Base-by-base conservation (phyloP, 1,140 invertebrate genomes). In the Nixonia krombeini region DNA sequence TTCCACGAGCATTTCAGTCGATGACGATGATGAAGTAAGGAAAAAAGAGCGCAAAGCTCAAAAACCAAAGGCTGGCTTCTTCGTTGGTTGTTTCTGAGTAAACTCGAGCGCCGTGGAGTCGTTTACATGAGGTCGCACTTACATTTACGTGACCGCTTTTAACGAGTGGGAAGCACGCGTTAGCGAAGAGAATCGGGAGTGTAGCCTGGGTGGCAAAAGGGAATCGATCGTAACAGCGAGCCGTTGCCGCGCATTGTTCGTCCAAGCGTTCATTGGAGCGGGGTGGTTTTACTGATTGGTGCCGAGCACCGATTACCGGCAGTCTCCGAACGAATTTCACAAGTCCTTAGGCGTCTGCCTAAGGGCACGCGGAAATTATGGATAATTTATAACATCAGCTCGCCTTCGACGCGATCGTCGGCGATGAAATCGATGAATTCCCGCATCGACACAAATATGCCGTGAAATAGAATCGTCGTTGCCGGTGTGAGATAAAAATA, bases 201-300 rank as follows among this genome's bases (percentile, higher is more conserved):
- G 49, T 40, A 31, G 41, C 50, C 37, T 23, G 42, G 63, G 47
- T 45, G 59, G 59, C 47, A 65, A 40, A 46, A 49, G 64, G 52
- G 50, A 73, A 75, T 75, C 70, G 73, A 75, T 77, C 67, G 73
- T 51, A 65, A 49, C 51, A 40, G 41, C 56, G n/a, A 45, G 45
- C 55, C 52, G 64, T 53, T 61, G 15, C 35, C 66, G 68, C 57
- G 71, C 74, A 75, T 78, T 76, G 71, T 76, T 78, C 69, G 55
- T 66, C 57, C 55, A 61, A 67, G 67, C 65, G 73, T 76, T 78
- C 69, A 56, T 63, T 50, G 64, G 41, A 63, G 65, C 68, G 68
- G 75, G 72, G 67, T 74, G 75, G 70, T 74, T 77, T 77, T 76
- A 69, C 72, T 79, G 77, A 79, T 77, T 79, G 75, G 70, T 70